Evolutionary conservation across 2,888 invertebrate genomes (phyloP).

Genomic region (Athalia circularis): DNA sequence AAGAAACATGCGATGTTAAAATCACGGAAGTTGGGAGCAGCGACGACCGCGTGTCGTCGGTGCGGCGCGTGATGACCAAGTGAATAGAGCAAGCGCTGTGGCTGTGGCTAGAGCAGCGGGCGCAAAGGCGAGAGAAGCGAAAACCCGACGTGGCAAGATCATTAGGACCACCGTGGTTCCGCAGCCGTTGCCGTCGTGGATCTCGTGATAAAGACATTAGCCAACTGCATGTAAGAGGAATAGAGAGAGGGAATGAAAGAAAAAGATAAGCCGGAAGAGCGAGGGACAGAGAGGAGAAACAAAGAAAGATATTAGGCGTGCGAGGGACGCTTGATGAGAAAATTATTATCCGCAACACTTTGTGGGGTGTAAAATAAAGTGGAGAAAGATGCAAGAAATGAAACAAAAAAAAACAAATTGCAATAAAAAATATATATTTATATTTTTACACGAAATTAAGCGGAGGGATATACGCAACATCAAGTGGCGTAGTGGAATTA

Average conservation of each 20-base stretch:
- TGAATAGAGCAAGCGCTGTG: neutral
- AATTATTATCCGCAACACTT: slow-evolving; percentile 62
- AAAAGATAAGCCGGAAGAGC: slow-evolving; percentile 38
- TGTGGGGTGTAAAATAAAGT: neutral
- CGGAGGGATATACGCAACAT: neutral
- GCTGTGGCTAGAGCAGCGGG: slow-evolving; percentile 4
- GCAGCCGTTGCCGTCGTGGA: slow-evolving; percentile 46
- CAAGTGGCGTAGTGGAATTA: slow-evolving; percentile 4
- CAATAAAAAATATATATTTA: neutral
- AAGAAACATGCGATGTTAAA: slow-evolving; percentile 34
- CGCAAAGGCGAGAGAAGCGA: slow-evolving; percentile 13
- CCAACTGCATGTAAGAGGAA: slow-evolving; percentile 48
- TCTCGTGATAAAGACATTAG: slow-evolving; percentile 68
- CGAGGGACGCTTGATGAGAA: slow-evolving; percentile 63
- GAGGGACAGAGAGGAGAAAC: slow-evolving; percentile 49
- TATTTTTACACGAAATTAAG: neutral
- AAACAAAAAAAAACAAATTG: neutral
- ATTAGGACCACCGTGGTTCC: slow-evolving; percentile 38
- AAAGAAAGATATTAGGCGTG: slow-evolving; percentile 51
- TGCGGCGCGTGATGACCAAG: slow-evolving; percentile 20
- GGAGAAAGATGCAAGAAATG: neutral
- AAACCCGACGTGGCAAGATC: slow-evolving; percentile 37
- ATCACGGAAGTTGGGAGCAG: slow-evolving; percentile 17
- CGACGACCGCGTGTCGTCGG: slow-evolving; percentile 16
- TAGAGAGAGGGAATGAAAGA: slow-evolving; percentile 48